phyloP scores from a whole-genome alignment of 2,888 invertebrate species.

The Onchidella celtica region DNA sequence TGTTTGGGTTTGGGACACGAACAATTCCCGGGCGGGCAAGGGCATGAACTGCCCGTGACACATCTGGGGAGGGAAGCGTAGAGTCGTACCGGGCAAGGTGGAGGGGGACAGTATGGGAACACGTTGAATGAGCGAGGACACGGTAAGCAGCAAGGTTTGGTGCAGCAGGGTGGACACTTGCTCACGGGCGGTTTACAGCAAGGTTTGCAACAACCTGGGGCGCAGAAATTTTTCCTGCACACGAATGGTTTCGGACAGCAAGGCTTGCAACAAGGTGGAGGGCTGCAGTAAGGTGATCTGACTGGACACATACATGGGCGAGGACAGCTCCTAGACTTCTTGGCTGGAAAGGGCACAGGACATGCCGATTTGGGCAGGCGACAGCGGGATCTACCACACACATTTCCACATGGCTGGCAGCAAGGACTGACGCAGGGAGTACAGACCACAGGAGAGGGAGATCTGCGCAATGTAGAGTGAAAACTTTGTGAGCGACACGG shows the following conservation, averaged over 20 bases:
- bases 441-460: not conserved
- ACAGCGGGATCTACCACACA: slow-evolving; percentile 3
- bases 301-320: not conserved
- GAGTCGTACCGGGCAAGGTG: not conserved
- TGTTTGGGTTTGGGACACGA: not conserved
- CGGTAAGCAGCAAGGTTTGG: slow-evolving; percentile 15
- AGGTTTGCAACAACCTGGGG: not conserved
- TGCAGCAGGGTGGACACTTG: slow-evolving; percentile 2
- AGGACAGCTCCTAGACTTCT: slow-evolving; percentile 8
- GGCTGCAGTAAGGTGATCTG: not conserved
- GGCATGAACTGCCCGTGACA: slow-evolving; percentile 2
- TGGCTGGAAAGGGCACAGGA: not conserved
- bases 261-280: not conserved
- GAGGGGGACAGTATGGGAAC: slow-evolving; percentile 12
- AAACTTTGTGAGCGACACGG: slow-evolving; percentile 34
- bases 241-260: not conserved
- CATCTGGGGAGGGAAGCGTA: slow-evolving; percentile 11
- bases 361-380: not conserved
- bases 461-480: not conserved
- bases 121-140: slow-evolving; percentile 15
- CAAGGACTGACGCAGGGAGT: not conserved
- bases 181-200: not conserved
- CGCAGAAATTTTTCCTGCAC: not conserved
- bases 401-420: slow-evolving; percentile 7
- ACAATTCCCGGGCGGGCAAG: slow-evolving; percentile 20